These are phyloP conservation scores for Hypsibius dujardini DNA, from an alignment of 1,140 invertebrate species.

Conservation along the genomic window DNA sequence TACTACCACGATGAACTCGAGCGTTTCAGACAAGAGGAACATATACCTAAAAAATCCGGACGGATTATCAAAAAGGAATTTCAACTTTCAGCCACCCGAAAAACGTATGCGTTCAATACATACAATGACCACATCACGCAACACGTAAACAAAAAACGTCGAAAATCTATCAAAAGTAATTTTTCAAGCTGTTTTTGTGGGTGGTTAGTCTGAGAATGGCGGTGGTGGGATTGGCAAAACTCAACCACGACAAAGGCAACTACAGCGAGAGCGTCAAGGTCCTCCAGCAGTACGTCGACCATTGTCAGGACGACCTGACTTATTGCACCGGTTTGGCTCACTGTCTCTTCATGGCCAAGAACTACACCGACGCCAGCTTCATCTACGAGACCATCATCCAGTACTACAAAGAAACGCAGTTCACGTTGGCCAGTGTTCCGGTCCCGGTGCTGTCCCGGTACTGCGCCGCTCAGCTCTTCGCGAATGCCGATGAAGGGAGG, in stretches of 20 bases:
- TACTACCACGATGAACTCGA: not conserved
- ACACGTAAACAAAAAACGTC: too few relatives aligned
- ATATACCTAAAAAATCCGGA: not conserved
- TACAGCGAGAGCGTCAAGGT: not conserved
- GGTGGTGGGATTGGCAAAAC: not conserved
- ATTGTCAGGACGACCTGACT: not conserved
- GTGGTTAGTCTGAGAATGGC: constrained; percentile 4
- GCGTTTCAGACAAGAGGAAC: not conserved
- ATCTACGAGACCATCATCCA: not conserved
- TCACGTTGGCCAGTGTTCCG: not conserved
- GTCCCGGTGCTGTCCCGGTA: not conserved
- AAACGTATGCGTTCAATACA: not conserved
- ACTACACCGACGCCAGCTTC: not conserved
- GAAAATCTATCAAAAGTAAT: constrained; percentile 3
- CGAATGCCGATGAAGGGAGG: not conserved
- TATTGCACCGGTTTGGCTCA: not conserved
- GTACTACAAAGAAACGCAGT: not conserved
- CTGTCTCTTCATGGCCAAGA: constrained; percentile 6
- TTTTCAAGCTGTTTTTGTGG: not conserved
- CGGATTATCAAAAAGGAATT: not conserved
- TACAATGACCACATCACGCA: not conserved
- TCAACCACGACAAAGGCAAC: not conserved
- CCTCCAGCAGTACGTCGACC: not conserved
- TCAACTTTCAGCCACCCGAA: not conserved
- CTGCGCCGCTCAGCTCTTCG: constrained; percentile 4